phyloP scores from a whole-genome alignment of 1,140 invertebrate genomes.

The Heliothis virescens region DNA sequence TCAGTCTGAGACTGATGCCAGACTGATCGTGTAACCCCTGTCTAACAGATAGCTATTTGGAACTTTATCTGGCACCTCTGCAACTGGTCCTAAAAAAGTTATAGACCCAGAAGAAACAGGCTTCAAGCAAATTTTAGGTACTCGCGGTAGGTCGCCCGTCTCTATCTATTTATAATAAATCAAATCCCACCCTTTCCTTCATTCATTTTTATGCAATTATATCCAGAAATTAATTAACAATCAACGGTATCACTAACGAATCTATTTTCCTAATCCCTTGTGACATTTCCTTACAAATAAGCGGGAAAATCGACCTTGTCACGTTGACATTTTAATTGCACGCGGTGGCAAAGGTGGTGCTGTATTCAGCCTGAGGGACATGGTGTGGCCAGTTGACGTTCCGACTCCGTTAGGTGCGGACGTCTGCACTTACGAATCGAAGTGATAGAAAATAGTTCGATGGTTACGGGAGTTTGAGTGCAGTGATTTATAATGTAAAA shows the following conservation, averaged over 20 bases:
- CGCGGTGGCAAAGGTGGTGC: slow-evolving; percentile 24
- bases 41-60: too few species aligned
- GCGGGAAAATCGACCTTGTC: slow-evolving; percentile 44
- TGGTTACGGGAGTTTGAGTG: not conserved
- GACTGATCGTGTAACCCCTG: too few species aligned
- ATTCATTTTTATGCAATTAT: not conserved
- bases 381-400: slow-evolving; percentile 5
- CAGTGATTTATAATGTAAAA: slow-evolving; percentile 14
- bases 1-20: too few species aligned
- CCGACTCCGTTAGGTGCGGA: slow-evolving; percentile 3
- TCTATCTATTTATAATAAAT: too few species aligned
- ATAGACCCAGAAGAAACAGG: too few species aligned
- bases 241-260: slow-evolving; percentile 11
- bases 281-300: slow-evolving; percentile 41
- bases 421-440: not conserved
- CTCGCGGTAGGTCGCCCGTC: too few species aligned
- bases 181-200: too few species aligned
- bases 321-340: slow-evolving; percentile 47
- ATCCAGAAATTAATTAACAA: not conserved
- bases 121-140: too few species aligned
- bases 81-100: too few species aligned
- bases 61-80: too few species aligned
- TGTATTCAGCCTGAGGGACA: slow-evolving; percentile 16
- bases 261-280: slow-evolving; percentile 33
- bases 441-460: slow-evolving; percentile 13